Conservation (phyloP, 1,140 invertebrate species). For the Cepaea nemoralis region DNA sequence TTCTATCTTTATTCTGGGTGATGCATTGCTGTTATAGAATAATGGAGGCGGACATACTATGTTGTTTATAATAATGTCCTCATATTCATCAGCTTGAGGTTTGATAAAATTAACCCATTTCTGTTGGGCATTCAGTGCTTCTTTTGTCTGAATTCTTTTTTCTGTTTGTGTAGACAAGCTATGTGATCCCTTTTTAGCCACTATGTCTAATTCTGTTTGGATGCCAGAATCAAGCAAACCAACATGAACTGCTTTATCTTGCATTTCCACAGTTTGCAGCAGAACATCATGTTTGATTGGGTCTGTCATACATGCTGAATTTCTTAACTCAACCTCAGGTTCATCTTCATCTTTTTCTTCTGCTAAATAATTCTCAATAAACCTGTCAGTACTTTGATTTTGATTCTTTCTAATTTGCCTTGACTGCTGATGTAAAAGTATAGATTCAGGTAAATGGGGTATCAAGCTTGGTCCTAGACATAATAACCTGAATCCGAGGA, state of each 20-base stretch:
- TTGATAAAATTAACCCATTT: conserved; percentile 50
- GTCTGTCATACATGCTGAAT: conserved; percentile 64
- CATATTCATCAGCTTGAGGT: conserved; percentile 53
- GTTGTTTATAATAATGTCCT: conserved; percentile 60
- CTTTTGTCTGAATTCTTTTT: conserved; percentile 33
- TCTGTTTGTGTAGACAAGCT: conserved; percentile 57
- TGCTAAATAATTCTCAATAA: conserved; percentile 28
- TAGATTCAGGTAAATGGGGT: conserved; percentile 63
- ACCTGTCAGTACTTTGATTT: conserved; percentile 40
- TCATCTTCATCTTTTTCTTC: conserved; percentile 34
- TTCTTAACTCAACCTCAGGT: conserved; percentile 48
- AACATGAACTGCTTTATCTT: conserved; percentile 62
- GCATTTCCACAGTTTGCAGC: conserved; percentile 61
- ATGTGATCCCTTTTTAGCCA: conserved; percentile 18
- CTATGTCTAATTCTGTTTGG: conserved; percentile 14
- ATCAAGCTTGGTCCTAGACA: conserved; percentile 67
- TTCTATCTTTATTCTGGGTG: conserved; percentile 55
- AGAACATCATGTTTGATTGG: conserved; percentile 60
- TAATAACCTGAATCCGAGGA: conserved; percentile 63
- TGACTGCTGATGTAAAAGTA: conserved; percentile 44
- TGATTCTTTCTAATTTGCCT: conserved; percentile 42
- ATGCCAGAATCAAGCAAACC: conserved; percentile 47
- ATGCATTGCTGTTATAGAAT: conserved; percentile 68
- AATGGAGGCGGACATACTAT: conserved; percentile 66
- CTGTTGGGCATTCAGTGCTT: conserved; percentile 45